These are phyloP conservation scores for Mus spretus DNA, from an alignment of 2,797 vertebrate genomes.

Conservation along the genomic window DNA sequence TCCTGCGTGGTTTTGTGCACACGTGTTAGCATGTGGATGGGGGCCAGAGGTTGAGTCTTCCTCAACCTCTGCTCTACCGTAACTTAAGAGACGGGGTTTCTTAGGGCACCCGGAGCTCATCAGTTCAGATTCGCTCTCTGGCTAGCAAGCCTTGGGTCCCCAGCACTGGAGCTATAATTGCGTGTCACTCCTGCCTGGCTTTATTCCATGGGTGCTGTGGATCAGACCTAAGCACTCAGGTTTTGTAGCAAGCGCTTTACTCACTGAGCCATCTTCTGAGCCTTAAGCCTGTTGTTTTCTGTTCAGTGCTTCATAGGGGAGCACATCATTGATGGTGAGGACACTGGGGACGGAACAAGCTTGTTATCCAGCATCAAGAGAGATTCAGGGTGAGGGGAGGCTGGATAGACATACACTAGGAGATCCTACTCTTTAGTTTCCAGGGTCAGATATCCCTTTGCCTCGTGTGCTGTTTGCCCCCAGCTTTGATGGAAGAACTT, in stretches of 20 bases:
- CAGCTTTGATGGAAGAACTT: too few relatives aligned
- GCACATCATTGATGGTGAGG: neutral
- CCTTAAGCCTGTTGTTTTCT: neutral
- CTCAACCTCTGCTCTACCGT: neutral
- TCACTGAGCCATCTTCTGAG: neutral
- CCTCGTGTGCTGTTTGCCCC: rapidly evolving
- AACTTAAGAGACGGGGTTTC: neutral
- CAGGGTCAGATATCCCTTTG: neutral
- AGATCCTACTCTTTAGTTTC: neutral
- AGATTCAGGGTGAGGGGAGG: too few relatives aligned
- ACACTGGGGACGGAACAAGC: neutral
- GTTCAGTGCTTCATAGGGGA: neutral
- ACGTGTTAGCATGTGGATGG: neutral
- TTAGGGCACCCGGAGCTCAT: neutral
- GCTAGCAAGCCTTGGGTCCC: neutral
- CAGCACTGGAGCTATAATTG: neutral
- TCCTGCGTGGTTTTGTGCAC: neutral
- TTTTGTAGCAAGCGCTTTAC: neutral
- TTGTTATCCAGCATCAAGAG: neutral
- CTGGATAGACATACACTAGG: neutral
- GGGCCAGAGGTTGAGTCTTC: neutral
- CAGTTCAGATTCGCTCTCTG: neutral
- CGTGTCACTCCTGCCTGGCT: neutral
- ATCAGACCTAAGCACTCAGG: neutral
- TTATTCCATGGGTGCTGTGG: neutral